Conservation (phyloP, 2,113 vertebrate genomes). For the Globicephala melas region DNA sequence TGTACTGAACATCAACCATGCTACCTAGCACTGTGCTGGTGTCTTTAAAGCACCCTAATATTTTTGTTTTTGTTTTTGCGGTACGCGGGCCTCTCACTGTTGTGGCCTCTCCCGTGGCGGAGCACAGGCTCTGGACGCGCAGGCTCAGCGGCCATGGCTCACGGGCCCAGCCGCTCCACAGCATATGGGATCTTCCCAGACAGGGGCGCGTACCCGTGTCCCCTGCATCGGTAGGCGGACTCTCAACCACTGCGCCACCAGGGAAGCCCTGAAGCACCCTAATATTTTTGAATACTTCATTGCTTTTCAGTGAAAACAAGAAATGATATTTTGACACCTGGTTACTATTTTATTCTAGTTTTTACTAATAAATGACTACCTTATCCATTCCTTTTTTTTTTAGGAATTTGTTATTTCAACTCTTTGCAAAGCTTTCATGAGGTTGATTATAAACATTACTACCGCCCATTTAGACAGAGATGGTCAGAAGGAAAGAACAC, state of each 20-base stretch:
- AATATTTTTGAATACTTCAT: neutral
- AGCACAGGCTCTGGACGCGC: too few relatives aligned
- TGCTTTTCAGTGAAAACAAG: constrained; percentile 15
- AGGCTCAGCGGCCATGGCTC: too few relatives aligned
- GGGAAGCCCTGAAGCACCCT: neutral
- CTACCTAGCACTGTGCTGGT: neutral
- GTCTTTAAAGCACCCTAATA: neutral
- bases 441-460: neutral
- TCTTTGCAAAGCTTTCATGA: neutral
- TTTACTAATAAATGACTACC: neutral
- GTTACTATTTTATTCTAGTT: neutral
- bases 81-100: too few relatives aligned
- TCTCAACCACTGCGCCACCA: too few relatives aligned
- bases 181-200: too few relatives aligned
- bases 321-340: neutral
- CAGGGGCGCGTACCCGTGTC: too few relatives aligned
- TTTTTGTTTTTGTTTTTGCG: too few relatives aligned
- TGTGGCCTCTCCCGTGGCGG: too few relatives aligned
- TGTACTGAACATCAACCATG: neutral
- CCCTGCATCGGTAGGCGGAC: too few relatives aligned
- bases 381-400: neutral
- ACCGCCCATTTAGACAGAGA: neutral
- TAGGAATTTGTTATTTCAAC: neutral
- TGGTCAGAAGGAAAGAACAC: neutral
- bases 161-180: too few relatives aligned